A percentile compares a stretch with the other conserved stretches of the same genome.
Evolutionary conservation across 35 echinoderm and acorn worm species (phyloP).

Genomic region (Apostichopus japonicus): DNA sequence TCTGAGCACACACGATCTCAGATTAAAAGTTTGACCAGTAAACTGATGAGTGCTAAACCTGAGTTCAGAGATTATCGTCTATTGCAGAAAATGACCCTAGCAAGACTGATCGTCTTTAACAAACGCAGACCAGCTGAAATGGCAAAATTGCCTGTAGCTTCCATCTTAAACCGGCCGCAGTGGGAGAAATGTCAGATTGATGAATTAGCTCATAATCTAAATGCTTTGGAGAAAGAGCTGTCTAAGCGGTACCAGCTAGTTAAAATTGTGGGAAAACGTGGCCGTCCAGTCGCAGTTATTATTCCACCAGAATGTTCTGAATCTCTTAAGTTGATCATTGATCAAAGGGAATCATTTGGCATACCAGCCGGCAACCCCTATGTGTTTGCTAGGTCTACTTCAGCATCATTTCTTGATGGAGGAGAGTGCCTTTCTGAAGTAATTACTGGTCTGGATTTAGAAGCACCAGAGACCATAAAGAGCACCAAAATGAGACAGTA

Average conservation of each 20-base stretch:
- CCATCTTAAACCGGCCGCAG: neutral
- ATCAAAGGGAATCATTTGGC: too few species aligned
- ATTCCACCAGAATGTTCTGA: too few species aligned
- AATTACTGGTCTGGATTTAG: neutral
- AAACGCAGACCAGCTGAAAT: conserved; percentile 22
- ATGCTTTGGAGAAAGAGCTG: neutral
- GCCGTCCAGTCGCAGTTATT: neutral
- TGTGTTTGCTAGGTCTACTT: too few species aligned
- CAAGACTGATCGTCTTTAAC: conserved; percentile 20
- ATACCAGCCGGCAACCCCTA: too few species aligned
- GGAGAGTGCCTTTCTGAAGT: neutral
- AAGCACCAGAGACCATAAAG: neutral
- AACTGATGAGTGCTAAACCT: neutral
- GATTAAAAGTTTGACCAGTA: neutral
- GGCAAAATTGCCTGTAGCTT: neutral
- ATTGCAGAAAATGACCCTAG: conserved; percentile 1
- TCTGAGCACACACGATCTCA: neutral
- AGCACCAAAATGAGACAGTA: conserved; percentile 34
- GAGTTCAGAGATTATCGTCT: neutral
- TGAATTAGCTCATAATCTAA: neutral
- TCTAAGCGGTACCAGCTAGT: neutral
- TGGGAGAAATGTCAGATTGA: conserved; percentile 8
- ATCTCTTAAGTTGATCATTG: too few species aligned
- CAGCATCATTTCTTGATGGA: neutral
- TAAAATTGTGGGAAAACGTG: neutral